phyloP scores from a whole-genome alignment of 1,140 invertebrate species.

The Hermetia illucens region DNA sequence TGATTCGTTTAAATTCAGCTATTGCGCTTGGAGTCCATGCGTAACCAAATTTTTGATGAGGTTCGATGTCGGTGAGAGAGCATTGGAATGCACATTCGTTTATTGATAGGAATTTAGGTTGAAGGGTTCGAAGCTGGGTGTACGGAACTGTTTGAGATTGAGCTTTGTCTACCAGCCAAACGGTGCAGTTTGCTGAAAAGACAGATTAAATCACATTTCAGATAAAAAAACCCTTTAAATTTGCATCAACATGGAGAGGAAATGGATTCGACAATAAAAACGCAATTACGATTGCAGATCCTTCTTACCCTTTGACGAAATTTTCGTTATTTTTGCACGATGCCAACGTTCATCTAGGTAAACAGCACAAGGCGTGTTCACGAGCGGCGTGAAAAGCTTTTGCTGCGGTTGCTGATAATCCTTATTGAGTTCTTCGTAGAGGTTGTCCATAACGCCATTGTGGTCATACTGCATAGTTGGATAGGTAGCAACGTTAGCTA shows the following conservation, averaged over 20 bases:
- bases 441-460: not conserved
- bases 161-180: constrained; percentile 19
- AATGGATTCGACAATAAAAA: too few relatives aligned
- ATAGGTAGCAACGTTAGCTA: not conserved
- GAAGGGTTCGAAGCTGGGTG: constrained; percentile 14
- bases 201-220: too few relatives aligned
- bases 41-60: constrained; percentile 13
- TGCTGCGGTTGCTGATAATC: constrained; percentile 8
- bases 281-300: too few relatives aligned
- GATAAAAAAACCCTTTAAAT: too few relatives aligned
- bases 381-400: not conserved
- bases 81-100: constrained; percentile 14
- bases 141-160: constrained; percentile 10
- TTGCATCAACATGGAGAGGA: too few relatives aligned
- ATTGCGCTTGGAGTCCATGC: constrained; percentile 14
- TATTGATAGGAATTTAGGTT: constrained; percentile 8
- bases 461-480: constrained; percentile 1
- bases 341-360: constrained; percentile 12
- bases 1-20: constrained; percentile 12
- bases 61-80: constrained; percentile 18
- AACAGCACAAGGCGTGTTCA: constrained; percentile 13
- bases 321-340: constrained; percentile 14
- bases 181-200: too few relatives aligned
- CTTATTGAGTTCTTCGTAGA: constrained; percentile 1
- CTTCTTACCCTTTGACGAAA: too few relatives aligned